Base-by-base conservation (phyloP, 2,888 invertebrate species). In the Pollenia griseotomentosa region DNA sequence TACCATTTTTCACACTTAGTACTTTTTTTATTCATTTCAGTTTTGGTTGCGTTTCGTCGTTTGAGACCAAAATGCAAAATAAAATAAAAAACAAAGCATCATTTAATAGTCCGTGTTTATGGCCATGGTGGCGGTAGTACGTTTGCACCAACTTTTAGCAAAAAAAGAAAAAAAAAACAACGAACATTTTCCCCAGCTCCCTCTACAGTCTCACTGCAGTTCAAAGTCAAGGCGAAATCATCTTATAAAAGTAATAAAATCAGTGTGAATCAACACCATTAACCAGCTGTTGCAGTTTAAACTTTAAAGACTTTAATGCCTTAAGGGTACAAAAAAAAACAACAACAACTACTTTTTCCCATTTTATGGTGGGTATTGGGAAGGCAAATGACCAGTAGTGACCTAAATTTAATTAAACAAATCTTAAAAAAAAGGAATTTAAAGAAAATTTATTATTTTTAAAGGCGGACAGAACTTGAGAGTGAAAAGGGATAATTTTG, bases 141-240 rank as follows among this genome's bases (percentile, higher is more conserved):
- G 14, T 77, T 63, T 53, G n/a, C 44, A 63, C 8, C 40, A 42
- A 74, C n/a, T 55, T 81, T 74, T 55, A 71, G 42, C 23, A 51
- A 46, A n/a, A 55, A 33, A 73, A 59, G 16, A 68, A 79, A 65
- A 46, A 63, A 46, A 1, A n/a, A 70, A 71, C 23, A 65, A 42
- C 44, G 59, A 23, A 77, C 53, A 40, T 73, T 48, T 51, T 33
- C 11, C 12, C 46, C 23, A 19, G 51, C 46, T 55, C n/a, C n/a
- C 46, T 55, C 55, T 40, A 19, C 53, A 40, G 33, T 61, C 65
- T 63, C 42, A 59, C 40, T 81, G 81, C 81, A 84, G 75, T 87
- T 83, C 88, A 89, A 89, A 89, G 89, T 88, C 89, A 89, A 89
- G 89, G 89, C 89, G 48, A 89, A 74, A 85, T 86, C 87, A 83